Evolutionary conservation across 2,113 vertebrate species (phyloP), one percentile per base, ranked within the genome.

Genomic region (Hylia prasina): DNA sequence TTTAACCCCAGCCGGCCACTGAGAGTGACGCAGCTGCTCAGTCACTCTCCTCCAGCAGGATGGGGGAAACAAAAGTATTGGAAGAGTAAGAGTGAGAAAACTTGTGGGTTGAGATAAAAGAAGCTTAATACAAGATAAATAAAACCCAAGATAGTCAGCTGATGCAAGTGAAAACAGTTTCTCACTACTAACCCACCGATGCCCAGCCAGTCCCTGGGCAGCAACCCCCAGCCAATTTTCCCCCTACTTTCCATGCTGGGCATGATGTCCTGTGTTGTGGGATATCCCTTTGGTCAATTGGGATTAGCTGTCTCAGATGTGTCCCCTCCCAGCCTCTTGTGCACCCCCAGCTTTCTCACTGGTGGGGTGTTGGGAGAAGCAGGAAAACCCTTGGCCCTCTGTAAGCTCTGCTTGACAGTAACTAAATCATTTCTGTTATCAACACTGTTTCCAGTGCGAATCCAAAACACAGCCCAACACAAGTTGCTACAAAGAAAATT

Each of bases 101-200:
- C 27, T 70, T 42, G 11, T 42, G 33, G 48, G 15, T 19, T 83
- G 35, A 63, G 31, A 33, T 42, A 42, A 33, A 77, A 90, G 8
- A 21, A 70, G 10, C 48, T 63, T 42, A 33, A 25, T 15, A 44
- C 28, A 20, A 48, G 35, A 44, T 23, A 56, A 77, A 77, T 27
- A 56, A 77, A 70, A 33, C 22, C 15, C 48, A 76, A 42, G 71
- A 11, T 8, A 24, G 35, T 17, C 15, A 70, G 70, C 13, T 39
- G 42, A 70, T 78, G 19, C 15, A 77, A 33, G 48, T 63, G 18
- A 21, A 64, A 57, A 20, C 31, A 54, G 12, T 44, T 78, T 77
- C 42, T 57, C 11, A 30, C 6, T 23, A 39, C 11, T 54, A 64
- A 39, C 10, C 17, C 33, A 47, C 6, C 0, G 0, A 48, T 61